Evolutionary conservation across 64 coral and sea anemone species (phyloP).

Genomic region (Pocillopora damicornis): DNA sequence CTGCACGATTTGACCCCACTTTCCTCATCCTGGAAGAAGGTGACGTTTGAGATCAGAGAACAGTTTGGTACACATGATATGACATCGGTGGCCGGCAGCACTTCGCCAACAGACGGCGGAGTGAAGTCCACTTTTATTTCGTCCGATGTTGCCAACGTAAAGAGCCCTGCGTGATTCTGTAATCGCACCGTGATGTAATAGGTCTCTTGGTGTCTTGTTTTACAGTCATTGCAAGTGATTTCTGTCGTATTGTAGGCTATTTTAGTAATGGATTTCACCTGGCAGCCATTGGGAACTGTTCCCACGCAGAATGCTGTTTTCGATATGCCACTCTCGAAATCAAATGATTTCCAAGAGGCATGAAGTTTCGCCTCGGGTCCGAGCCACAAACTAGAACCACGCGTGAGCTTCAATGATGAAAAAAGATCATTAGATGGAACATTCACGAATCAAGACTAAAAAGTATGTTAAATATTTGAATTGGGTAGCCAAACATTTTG

Average conservation of each 20-base stretch:
- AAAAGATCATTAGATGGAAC: not conserved
- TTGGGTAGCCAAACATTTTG: too few relatives aligned
- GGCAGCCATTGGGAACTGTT: slow-evolving; percentile 54
- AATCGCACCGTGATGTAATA: slow-evolving; percentile 65
- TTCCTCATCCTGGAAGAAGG: slow-evolving; percentile 60
- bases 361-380: slow-evolving; percentile 31
- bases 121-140: slow-evolving; percentile 48
- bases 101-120: slow-evolving; percentile 38
- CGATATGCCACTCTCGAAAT: slow-evolving; percentile 57
- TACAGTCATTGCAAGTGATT: slow-evolving; percentile 67
- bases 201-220: slow-evolving; percentile 30
- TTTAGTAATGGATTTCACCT: slow-evolving; percentile 50
- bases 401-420: not conserved
- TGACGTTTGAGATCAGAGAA: slow-evolving; percentile 36
- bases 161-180: slow-evolving; percentile 72
- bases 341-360: slow-evolving; percentile 49
- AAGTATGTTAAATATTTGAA: too few relatives aligned
- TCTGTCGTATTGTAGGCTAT: slow-evolving; percentile 22
- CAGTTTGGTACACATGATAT: slow-evolving; percentile 60
- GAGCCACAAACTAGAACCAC: slow-evolving; percentile 41
- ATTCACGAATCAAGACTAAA: too few relatives aligned
- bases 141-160: slow-evolving; percentile 36
- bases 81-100: not conserved
- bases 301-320: slow-evolving; percentile 81
- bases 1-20: slow-evolving; percentile 62